Evolutionary conservation across 2,113 vertebrate genomes (phyloP).

Genomic region (Mobula hypostoma): DNA sequence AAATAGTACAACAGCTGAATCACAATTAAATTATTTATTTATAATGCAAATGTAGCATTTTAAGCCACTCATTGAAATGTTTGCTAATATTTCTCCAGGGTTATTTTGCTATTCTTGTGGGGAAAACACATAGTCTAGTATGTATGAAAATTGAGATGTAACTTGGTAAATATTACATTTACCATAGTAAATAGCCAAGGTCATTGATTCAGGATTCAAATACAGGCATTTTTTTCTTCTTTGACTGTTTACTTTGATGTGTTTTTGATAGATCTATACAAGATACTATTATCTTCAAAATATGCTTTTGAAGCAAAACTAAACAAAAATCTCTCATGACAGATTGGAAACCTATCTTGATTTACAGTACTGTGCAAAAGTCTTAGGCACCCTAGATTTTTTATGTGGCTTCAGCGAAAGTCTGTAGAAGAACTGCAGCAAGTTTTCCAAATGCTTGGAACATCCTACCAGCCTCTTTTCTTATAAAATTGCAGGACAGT

Average conservation of each 20-base stretch:
- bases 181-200: neutral
- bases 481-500: too few species aligned
- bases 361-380: neutral
- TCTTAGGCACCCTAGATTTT: too few species aligned
- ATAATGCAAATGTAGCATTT: conserved; percentile 6
- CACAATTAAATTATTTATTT: conserved; percentile 12
- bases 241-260: neutral
- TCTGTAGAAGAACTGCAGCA: too few species aligned
- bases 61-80: conserved; percentile 4
- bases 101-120: conserved; percentile 3
- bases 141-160: neutral
- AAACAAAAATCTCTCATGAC: neutral
- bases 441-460: too few species aligned
- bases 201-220: neutral
- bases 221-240: neutral
- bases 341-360: neutral
- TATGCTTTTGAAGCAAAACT: neutral
- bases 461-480: too few species aligned
- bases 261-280: neutral
- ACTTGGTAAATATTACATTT: conserved; percentile 9
- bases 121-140: neutral
- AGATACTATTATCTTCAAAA: neutral
- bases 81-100: neutral
- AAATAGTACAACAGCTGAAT: neutral
- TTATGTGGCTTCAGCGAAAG: too few species aligned